Evolutionary conservation across 2,113 vertebrate genomes (phyloP).

Genomic region (Cyprinodon brontotheroides): DNA sequence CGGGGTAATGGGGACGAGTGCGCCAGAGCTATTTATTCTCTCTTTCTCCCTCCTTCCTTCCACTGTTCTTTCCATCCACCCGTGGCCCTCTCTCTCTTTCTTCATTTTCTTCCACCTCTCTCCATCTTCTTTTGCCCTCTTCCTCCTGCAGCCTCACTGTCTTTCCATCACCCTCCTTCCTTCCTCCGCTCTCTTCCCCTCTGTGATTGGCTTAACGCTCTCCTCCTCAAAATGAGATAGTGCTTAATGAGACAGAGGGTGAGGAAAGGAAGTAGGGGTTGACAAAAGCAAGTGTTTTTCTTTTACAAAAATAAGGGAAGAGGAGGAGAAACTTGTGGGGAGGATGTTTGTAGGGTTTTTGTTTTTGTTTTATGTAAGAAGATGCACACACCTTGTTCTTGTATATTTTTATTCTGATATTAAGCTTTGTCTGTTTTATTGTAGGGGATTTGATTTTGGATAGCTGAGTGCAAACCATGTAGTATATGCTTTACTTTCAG

Average conservation of each 20-base stretch:
- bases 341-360: slow-evolving; percentile 65
- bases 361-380: slow-evolving; percentile 50
- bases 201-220: slow-evolving; percentile 75
- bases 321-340: slow-evolving; percentile 63
- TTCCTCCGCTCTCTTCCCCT: slow-evolving; percentile 59
- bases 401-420: neutral
- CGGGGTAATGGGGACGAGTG: slow-evolving; percentile 80
- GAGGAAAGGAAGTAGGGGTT: slow-evolving; percentile 63
- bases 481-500: neutral
- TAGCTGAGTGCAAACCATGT: neutral
- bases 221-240: slow-evolving; percentile 72
- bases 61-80: slow-evolving; percentile 24
- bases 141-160: slow-evolving; percentile 54
- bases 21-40: slow-evolving; percentile 80
- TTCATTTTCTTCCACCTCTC: slow-evolving; percentile 15
- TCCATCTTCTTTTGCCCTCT: slow-evolving; percentile 55
- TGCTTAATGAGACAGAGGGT: slow-evolving; percentile 73
- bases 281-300: slow-evolving; percentile 72
- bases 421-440: neutral
- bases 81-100: slow-evolving; percentile 20
- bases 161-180: slow-evolving; percentile 47
- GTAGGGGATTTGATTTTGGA: neutral
- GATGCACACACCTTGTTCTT: too few species aligned
- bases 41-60: slow-evolving; percentile 57
- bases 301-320: slow-evolving; percentile 41